Conservation (phyloP, 2,113 vertebrate genomes). For the Marmota monax region DNA sequence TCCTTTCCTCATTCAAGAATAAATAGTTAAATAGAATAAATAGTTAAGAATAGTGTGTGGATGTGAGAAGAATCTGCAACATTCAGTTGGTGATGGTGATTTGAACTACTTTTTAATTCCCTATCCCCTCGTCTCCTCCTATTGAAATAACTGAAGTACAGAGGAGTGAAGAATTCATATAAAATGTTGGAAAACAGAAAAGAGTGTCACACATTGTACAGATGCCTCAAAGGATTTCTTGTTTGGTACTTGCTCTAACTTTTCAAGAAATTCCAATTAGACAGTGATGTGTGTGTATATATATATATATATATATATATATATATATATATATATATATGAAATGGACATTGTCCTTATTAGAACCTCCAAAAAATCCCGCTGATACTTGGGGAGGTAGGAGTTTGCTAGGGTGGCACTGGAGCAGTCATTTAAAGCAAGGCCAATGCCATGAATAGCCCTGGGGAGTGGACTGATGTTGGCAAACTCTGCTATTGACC, state of each 20-base stretch:
- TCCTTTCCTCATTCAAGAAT: background rate
- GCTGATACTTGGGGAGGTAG: background rate
- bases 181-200: background rate
- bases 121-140: background rate
- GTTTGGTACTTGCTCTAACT: background rate
- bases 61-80: background rate
- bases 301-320: too few species aligned
- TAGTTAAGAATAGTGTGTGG: background rate
- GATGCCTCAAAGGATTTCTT: background rate
- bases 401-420: too few species aligned
- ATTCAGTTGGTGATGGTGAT: background rate
- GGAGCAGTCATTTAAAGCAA: too few species aligned
- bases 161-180: background rate
- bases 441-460: accelerated
- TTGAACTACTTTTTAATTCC: background rate
- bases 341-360: background rate
- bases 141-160: background rate
- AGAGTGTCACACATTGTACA: background rate
- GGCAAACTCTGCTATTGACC: background rate
- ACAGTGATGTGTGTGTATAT: too few species aligned
- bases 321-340: too few species aligned
- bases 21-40: background rate
- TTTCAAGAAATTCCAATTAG: background rate
- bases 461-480: too few species aligned
- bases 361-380: background rate